Conservation (phyloP, 2,888 invertebrate species). For the Dasypogon diadema region DNA sequence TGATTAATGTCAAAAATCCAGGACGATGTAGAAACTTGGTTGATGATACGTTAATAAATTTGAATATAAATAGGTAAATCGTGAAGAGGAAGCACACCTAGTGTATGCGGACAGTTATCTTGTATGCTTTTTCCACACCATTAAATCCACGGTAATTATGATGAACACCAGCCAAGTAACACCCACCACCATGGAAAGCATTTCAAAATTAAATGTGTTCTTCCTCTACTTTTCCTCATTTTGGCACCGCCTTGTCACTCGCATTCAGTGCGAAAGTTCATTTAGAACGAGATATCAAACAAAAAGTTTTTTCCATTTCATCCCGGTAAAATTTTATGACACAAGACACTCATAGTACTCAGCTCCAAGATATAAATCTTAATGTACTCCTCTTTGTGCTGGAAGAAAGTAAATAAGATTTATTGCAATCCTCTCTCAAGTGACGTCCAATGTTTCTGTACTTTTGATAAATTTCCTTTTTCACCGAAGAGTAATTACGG, state of each 20-base stretch:
- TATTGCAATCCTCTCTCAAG: slow-evolving; percentile 55
- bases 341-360: slow-evolving; percentile 39
- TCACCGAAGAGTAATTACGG: slow-evolving; percentile 55
- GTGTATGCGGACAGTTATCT: neutral
- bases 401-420: slow-evolving; percentile 56
- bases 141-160: slow-evolving; percentile 11
- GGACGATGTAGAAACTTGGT: too few relatives aligned
- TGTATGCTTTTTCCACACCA: neutral
- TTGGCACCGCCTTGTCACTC: neutral
- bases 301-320: slow-evolving; percentile 39
- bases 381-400: slow-evolving; percentile 54
- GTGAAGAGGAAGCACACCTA: neutral
- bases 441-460: slow-evolving; percentile 54
- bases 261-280: slow-evolving; percentile 13
- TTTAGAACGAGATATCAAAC: slow-evolving; percentile 44
- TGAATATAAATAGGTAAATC: neutral
- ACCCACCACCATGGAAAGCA: neutral
- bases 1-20: too few relatives aligned
- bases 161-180: neutral
- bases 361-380: slow-evolving; percentile 54
- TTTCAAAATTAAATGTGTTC: neutral
- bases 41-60: neutral
- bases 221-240: neutral
- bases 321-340: slow-evolving; percentile 41
- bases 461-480: slow-evolving; percentile 54